Evolutionary conservation across 2,888 invertebrate species (phyloP), one percentile per base, ranked within the genome.

Genomic region (Tenthredo amoena): DNA sequence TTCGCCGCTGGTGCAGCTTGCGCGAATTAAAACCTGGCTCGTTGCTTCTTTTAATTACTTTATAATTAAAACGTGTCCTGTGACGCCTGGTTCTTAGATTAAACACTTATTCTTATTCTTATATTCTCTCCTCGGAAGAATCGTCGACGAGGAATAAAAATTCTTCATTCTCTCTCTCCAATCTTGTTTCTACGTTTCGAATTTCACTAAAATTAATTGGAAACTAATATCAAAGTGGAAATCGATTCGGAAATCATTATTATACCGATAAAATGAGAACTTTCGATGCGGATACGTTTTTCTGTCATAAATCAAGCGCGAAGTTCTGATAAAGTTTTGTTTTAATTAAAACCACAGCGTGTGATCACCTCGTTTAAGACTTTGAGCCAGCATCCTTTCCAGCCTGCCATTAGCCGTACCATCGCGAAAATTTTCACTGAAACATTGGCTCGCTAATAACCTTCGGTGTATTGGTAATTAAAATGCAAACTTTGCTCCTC

Each of bases 271-370:
- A 26, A 26, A 26, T 18, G 26, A 34, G 15, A 68, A 34, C 34
- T 68, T 68, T 18, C 5, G 34, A 5, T 15, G 34, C 0, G 15
- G 68, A 18, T 26, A 58, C 58, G 62, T 62, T 62, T 26, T 68
- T 34, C 10, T 68, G 34, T 68, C 68, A 18, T 68, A 68, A 68
- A 68, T 68, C 68, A 34, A 31, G 4, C 15, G 34, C 34, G 6
- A 68, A 68, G 68, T 74, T 74, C n/a, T 74, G 72, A 50, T 71
- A 83, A 83, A 83, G 83, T 83, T 92, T 91, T 91, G 92, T 92
- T 92, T 92, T 91, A 92, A 92, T 92, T 92, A 92, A 89, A 88
- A 89, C 89, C 90, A 86, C 92, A 89, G 91, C 91, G 87, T 90
- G 91, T 87, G 87, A 86, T 85, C 87, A 84, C 87, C 87, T 91